A percentile compares a stretch with the other conserved stretches of the same genome.
These are phyloP conservation scores for Abramis brama DNA, from an alignment of 2,113 vertebrate species.

Conservation along the genomic window DNA sequence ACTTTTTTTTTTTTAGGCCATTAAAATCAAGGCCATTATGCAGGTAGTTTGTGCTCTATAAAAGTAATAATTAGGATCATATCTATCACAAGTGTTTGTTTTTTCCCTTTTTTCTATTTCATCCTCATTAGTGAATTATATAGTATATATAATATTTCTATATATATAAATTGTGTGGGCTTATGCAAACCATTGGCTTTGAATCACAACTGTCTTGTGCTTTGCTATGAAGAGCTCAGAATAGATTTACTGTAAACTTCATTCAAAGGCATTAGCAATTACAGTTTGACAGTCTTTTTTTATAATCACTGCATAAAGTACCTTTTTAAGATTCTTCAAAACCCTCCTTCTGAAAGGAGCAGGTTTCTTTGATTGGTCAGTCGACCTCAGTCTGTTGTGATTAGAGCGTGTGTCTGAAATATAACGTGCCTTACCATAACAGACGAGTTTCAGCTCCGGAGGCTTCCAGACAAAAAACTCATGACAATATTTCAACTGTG, in stretches of 20 bases:
- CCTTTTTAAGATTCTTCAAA: not conserved
- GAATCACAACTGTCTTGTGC: not conserved
- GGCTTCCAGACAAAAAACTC: too few relatives aligned
- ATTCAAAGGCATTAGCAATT: not conserved
- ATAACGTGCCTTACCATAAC: too few relatives aligned
- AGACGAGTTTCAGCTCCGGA: too few relatives aligned
- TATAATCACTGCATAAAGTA: not conserved
- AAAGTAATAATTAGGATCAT: constrained; percentile 36
- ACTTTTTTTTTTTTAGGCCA: constrained; percentile 11
- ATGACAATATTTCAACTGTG: too few relatives aligned
- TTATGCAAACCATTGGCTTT: not conserved
- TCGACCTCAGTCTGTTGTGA: not conserved
- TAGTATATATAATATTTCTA: too few relatives aligned
- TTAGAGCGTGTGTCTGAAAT: not conserved
- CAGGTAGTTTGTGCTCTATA: not conserved
- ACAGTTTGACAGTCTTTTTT: not conserved
- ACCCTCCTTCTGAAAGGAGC: not conserved
- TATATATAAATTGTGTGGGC: not conserved
- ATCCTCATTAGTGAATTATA: not conserved
- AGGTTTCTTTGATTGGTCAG: not conserved
- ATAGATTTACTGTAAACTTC: not conserved
- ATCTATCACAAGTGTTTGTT: not conserved
- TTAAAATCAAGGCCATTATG: not conserved
- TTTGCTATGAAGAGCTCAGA: not conserved
- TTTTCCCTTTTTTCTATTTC: not conserved